Base-by-base conservation (phyloP, 1,140 invertebrate genomes). In the Palaemon carinicauda region DNA sequence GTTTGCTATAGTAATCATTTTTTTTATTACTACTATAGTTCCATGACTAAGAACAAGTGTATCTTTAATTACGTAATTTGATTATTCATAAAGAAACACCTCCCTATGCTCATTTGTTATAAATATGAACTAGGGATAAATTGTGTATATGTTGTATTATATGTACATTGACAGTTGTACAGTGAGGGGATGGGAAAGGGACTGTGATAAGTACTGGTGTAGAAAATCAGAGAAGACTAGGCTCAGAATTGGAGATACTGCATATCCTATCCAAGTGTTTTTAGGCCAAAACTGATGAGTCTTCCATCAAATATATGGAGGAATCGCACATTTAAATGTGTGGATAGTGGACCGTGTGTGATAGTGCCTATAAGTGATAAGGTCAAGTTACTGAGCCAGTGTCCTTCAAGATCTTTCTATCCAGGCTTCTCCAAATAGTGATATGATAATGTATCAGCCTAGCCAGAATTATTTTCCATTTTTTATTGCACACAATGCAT, bases 141-240 rank as follows among this genome's bases (percentile, higher is more conserved):
- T 53, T 54, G 54, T 86, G 84, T 86, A 86, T 79, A 86, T 86
- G 77, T 80, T 86, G 84, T 86, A 85, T 79, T 71, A 71, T 86
- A 74, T 86, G 84, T 86, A 86, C 84, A 86, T 77, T 79, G 41
- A 86, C 60, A 80, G 33, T 71, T 86, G 84, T 86, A 86, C 84
- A 86, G 84, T 74, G 84, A 86, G 77, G 84, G 52, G 52, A 53
- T 73, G 33, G 56, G 84, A 71, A 60, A 78, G 69, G 69, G 41
- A 65, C 69, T 74, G 80, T 82, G 80, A 82, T 82, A 29, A 74
- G 69, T 52, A 74, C 69, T 82, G 69, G 29, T 52, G 52, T 85
- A 69, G 65, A 69, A 31, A 27, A 24, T 69, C 24, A 69, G n/a
- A 31, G 21, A 69, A 27, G 41, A 41, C 14, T 31, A 69, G 29